These are phyloP conservation scores for Sipunculus nudus DNA, from an alignment of 2,888 invertebrate genomes.

Conservation along the genomic window DNA sequence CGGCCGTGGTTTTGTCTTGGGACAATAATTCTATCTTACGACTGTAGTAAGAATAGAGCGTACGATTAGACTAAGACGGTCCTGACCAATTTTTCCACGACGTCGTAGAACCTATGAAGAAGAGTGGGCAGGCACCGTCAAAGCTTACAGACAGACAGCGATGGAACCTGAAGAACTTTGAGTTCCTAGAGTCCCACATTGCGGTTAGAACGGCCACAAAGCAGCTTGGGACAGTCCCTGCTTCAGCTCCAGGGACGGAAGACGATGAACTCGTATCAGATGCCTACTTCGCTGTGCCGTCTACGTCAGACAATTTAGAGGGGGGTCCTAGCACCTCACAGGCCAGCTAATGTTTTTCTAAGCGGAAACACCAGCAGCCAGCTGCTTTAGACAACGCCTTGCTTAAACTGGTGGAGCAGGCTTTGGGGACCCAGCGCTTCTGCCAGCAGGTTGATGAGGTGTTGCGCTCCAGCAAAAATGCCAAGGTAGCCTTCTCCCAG, in stretches of 20 bases:
- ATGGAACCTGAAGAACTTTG: conserved; percentile 1
- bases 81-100: too few species aligned
- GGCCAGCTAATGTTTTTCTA: background rate
- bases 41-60: too few species aligned
- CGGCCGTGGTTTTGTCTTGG: too few species aligned
- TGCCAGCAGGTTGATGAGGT: background rate
- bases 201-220: background rate
- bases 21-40: too few species aligned
- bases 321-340: background rate
- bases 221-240: background rate
- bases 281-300: background rate
- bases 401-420: background rate
- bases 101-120: background rate
- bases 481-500: background rate
- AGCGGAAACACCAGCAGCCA: background rate
- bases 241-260: background rate
- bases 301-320: background rate
- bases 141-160: background rate
- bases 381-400: background rate
- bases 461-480: background rate
- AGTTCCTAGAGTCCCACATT: background rate
- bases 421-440: background rate
- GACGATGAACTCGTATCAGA: background rate
- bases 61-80: too few species aligned
- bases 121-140: conserved; percentile 1